Evolutionary conservation across 2,113 vertebrate genomes (phyloP).

Genomic region (Agapornis roseicollis): DNA sequence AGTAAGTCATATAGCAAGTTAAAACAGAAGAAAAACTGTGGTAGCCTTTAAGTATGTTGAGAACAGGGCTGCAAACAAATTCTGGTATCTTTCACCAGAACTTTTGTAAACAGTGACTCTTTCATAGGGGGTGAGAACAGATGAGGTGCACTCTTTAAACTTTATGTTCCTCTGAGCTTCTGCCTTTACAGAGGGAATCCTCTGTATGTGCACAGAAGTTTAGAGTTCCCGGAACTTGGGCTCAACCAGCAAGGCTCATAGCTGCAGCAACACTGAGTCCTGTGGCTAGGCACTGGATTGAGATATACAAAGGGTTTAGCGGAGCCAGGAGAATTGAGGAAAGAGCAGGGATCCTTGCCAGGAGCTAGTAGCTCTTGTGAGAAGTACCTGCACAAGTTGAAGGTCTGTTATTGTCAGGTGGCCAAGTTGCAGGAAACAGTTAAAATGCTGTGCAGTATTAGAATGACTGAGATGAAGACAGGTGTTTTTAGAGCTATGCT

Average conservation of each 20-base stretch:
- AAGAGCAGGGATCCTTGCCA: neutral
- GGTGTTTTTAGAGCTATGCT: neutral
- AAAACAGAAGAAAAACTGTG: neutral
- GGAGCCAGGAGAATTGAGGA: neutral
- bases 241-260: rapidly evolving
- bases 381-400: neutral
- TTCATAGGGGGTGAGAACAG: neutral
- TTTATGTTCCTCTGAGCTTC: neutral
- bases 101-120: neutral
- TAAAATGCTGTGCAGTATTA: neutral
- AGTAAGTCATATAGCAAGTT: neutral
- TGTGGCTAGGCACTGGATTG: neutral
- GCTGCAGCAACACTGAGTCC: neutral
- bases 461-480: neutral
- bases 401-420: neutral
- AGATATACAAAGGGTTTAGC: neutral
- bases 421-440: neutral
- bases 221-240: neutral
- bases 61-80: neutral
- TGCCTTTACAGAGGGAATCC: neutral
- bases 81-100: neutral
- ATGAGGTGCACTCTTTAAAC: neutral
- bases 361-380: neutral
- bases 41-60: neutral
- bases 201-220: neutral